Conservation (phyloP, 2,888 invertebrate genomes). For the Hypomecis punctinalis region DNA sequence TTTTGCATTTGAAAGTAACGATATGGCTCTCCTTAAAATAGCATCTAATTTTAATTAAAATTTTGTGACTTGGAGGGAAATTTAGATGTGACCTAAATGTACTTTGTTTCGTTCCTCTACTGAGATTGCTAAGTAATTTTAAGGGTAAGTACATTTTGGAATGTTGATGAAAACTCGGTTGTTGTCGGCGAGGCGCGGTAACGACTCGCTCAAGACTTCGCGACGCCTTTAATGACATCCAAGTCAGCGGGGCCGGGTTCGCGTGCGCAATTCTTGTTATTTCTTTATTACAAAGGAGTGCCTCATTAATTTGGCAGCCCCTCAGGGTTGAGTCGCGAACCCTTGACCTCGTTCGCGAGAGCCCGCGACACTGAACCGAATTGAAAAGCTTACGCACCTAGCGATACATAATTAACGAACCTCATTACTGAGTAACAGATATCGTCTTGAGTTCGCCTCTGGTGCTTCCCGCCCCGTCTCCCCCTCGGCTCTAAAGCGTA, state of each 20-base stretch:
- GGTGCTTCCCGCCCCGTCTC: constrained; percentile 34
- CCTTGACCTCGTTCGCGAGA: constrained; percentile 82
- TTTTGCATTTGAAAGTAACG: constrained; percentile 9
- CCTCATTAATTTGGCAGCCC: constrained; percentile 86
- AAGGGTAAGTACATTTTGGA: constrained; percentile 63
- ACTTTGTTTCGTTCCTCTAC: constrained; percentile 44
- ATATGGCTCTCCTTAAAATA: constrained; percentile 15
- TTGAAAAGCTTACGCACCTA: constrained; percentile 79
- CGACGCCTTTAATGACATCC: constrained; percentile 81
- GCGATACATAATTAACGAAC: constrained; percentile 83
- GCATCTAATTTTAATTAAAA: constrained; percentile 28
- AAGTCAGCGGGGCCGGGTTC: constrained; percentile 75
- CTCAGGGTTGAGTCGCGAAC: constrained; percentile 82
- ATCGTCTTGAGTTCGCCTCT: constrained; percentile 50
- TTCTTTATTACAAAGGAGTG: constrained; percentile 86
- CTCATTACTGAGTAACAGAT: constrained; percentile 79
- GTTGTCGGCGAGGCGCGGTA: constrained; percentile 77
- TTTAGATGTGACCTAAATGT: constrained; percentile 47
- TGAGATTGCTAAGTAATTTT: constrained; percentile 56
- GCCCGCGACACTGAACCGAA: constrained; percentile 76
- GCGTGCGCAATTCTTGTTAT: constrained; percentile 85
- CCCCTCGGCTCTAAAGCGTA: constrained; percentile 35
- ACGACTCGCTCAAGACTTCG: constrained; percentile 77
- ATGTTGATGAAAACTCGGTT: constrained; percentile 72
- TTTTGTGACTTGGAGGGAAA: constrained; percentile 35